These are phyloP conservation scores for Drosophila santomea DNA, from an alignment of 1,140 invertebrate species.

Conservation along the genomic window DNA sequence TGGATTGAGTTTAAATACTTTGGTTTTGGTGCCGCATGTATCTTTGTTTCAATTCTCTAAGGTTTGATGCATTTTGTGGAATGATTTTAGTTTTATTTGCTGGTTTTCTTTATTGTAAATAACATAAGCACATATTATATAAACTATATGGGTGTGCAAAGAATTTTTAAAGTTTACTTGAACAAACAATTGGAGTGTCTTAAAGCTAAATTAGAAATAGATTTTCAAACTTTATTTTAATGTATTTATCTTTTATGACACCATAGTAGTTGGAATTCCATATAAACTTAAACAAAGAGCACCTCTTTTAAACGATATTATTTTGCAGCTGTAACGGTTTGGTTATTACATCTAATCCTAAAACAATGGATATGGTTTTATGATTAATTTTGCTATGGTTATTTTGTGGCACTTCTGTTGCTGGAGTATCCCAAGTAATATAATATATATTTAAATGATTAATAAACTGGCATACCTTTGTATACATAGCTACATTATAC, in stretches of 20 bases:
- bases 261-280: neutral
- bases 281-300: neutral
- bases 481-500: constrained; percentile 37
- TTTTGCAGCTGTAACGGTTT: constrained; percentile 38
- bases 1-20: constrained; percentile 13
- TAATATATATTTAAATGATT: constrained; percentile 24
- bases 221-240: no score
- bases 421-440: constrained; percentile 3
- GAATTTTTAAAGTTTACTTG: neutral
- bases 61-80: constrained; percentile 43
- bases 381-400: constrained; percentile 35
- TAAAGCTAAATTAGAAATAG: neutral
- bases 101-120: constrained; percentile 35
- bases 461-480: constrained; percentile 33
- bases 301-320: neutral
- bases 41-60: constrained; percentile 5
- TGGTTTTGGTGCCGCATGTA: constrained; percentile 46
- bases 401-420: constrained; percentile 5
- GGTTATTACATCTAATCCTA: constrained; percentile 18
- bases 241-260: neutral
- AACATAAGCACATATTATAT: constrained; percentile 22
- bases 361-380: constrained; percentile 49
- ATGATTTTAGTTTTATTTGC: constrained; percentile 26
- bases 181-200: neutral
- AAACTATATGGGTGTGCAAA: neutral